Base-by-base conservation (phyloP, 2,888 invertebrate genomes). In the Ornithoptera priamus region DNA sequence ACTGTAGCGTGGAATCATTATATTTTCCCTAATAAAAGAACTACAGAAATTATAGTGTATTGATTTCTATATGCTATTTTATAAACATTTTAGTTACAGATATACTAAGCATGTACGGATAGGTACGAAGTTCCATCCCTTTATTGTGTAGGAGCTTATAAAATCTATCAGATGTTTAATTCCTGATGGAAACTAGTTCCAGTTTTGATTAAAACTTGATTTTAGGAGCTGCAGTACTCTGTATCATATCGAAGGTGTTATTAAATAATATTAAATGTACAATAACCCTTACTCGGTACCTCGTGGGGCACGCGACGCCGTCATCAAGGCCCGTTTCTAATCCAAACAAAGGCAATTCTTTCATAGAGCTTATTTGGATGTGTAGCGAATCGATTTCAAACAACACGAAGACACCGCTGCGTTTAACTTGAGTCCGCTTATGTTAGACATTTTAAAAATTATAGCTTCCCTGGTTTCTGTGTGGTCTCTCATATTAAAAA, bases 301-400 rank as follows among this genome's bases (percentile, higher is more conserved):
- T 68, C 68, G 72, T 73, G 75, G 74, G 85, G 88, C 88, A 89
- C 88, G 88, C 86, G 89, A 87, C 89, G 83, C 75, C 73, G 71
- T 78, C 81, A 76, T 81, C 82, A 79, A 80, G 74, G 75, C 76
- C 75, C 73, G 76, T 78, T 78, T 77, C 72, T 75, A 80, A 80
- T 78, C 78, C 77, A 82, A 82, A 85, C 83, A 83, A 80, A 80
- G 79, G 60, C 70, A 70, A 68, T 57, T 36, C 59, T 56, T 60
- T 59, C 59, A 61, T 71, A 70, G 62, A 71, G 67, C 50, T 58
- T 50, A 60, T 70, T 69, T 71, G 69, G 59, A 72, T 71, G 81
- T 81, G 82, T 81, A 74, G 74, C 85, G 78, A 89, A 90, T 89
- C 76, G 84, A 88, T 89, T 90, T 77, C 75, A 81, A 79, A 76